phyloP scores from a whole-genome alignment of 2,888 invertebrate genomes.

The Luperina testacea region DNA sequence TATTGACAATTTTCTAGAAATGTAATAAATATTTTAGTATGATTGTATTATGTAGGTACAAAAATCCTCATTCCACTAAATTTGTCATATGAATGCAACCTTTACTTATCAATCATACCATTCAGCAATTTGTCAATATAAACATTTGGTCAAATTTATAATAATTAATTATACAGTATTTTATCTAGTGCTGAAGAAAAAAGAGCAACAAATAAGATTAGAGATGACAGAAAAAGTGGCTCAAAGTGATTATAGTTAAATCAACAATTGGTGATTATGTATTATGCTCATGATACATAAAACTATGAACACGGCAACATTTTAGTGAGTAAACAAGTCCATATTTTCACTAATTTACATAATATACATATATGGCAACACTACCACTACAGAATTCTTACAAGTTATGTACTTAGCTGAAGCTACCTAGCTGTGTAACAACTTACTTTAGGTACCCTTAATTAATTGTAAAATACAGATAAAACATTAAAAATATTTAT shows the following conservation, averaged over 20 bases:
- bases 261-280: constrained; percentile 15
- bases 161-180: not conserved
- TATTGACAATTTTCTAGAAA: constrained; percentile 25
- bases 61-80: constrained; percentile 14
- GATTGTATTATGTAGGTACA: constrained; percentile 34
- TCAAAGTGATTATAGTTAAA: not conserved
- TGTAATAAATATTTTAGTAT: constrained; percentile 8
- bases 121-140: not conserved
- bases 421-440: constrained; percentile 48
- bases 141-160: constrained; percentile 19
- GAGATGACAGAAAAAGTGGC: constrained; percentile 7
- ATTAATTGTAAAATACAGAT: constrained; percentile 56
- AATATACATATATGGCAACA: constrained; percentile 61
- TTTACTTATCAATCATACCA: not conserved
- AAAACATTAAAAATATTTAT: constrained; percentile 57
- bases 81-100: constrained; percentile 4
- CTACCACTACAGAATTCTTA: constrained; percentile 48
- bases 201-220: constrained; percentile 8
- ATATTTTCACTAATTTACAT: constrained; percentile 44
- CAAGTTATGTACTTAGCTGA: constrained; percentile 39
- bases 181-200: constrained; percentile 2
- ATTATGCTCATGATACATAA: not conserved
- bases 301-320: constrained; percentile 25
- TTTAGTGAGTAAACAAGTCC: constrained; percentile 20
- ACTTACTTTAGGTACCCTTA: constrained; percentile 32